These are phyloP conservation scores for Bergia puertoricense DNA, from an alignment of 92 coral and sea anemone species.

Conservation along the genomic window DNA sequence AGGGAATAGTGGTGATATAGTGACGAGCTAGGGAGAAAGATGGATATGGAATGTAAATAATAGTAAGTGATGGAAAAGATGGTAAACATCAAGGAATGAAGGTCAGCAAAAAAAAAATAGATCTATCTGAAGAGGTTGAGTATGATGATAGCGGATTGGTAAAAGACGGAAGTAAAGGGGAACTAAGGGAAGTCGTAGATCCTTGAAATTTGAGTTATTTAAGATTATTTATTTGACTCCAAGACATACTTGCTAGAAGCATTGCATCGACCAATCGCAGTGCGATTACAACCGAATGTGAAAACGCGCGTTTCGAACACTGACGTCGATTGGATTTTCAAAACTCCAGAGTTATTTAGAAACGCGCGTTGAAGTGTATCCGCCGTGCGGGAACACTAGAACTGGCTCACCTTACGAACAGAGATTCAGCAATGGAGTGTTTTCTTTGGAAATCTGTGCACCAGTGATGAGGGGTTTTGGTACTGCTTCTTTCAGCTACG, in stretches of 20 bases:
- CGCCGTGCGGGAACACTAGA: conserved; percentile 9
- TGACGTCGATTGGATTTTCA: no score
- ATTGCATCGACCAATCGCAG: conserved; percentile 5
- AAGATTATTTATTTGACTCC: neutral
- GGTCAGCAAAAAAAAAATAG: neutral
- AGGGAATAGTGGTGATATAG: no score
- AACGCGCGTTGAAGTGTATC: neutral
- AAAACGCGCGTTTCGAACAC: neutral
- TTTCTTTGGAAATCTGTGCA: neutral
- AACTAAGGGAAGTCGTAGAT: neutral
- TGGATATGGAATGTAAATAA: neutral
- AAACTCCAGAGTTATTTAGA: neutral
- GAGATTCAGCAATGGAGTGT: neutral
- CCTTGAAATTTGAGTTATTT: neutral
- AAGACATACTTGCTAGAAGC: neutral
- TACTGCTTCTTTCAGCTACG: neutral
- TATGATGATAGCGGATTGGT: neutral
- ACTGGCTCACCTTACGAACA: neutral
- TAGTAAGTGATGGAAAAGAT: neutral
- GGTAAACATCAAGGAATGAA: neutral
- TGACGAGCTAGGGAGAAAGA: neutral
- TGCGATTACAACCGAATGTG: conserved; percentile 5
- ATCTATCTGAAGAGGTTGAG: neutral
- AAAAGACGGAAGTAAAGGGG: neutral
- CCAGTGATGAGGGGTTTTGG: neutral